Conservation (phyloP, 2,113 vertebrate genomes). For the Xiphorhynchus elegans region DNA sequence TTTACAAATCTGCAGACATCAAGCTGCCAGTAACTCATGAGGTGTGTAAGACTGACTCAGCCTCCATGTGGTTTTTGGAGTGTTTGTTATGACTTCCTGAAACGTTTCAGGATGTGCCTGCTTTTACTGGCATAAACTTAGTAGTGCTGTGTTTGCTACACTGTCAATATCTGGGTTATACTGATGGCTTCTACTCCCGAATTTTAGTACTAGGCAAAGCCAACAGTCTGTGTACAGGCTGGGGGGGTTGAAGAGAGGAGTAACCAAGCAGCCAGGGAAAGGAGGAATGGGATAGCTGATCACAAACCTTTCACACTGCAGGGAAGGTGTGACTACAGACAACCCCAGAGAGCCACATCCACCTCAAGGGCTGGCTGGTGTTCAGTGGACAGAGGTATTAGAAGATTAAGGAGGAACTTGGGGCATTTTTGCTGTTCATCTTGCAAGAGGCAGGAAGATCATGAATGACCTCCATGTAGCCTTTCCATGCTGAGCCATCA, state of each 20-base stretch:
- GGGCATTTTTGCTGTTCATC: not conserved
- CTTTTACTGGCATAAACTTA: not conserved
- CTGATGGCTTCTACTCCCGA: not conserved
- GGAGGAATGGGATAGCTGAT: not conserved
- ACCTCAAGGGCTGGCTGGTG: not conserved
- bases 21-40: slow-evolving; percentile 40
- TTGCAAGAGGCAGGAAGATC: not conserved
- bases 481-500: slow-evolving; percentile 20
- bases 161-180: not conserved
- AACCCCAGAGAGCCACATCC: not conserved
- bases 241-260: not conserved
- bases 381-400: not conserved
- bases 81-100: not conserved
- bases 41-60: slow-evolving; percentile 49
- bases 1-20: slow-evolving; percentile 28
- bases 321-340: not conserved
- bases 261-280: not conserved
- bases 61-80: slow-evolving; percentile 21
- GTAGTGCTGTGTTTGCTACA: not conserved
- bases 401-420: not conserved
- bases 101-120: not conserved
- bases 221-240: not conserved
- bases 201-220: not conserved
- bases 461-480: not conserved
- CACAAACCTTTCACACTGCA: not conserved